A percentile compares a stretch with the other conserved stretches of the same genome.
phyloP scores from a whole-genome alignment of 2,113 vertebrate species.

The Strigops habroptila region DNA sequence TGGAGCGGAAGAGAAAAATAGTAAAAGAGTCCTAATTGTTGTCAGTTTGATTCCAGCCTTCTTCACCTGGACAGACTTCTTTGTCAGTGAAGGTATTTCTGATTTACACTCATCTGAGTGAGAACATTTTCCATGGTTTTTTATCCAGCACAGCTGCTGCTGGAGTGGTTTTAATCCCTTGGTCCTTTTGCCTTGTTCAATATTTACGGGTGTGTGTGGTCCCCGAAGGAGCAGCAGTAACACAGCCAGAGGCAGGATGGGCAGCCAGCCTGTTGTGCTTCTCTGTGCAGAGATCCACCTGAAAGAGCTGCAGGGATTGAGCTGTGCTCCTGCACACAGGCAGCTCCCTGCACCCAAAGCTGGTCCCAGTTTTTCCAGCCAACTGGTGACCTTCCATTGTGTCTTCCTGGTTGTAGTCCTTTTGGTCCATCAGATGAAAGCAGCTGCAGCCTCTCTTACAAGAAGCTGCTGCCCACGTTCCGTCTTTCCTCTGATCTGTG shows the following conservation, averaged over 20 bases:
- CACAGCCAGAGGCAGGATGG: not conserved
- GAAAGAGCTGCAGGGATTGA: not conserved
- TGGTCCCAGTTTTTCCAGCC: not conserved
- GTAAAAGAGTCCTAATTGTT: not conserved
- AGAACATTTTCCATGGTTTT: not conserved
- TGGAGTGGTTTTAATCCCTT: not conserved
- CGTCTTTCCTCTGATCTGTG: not conserved
- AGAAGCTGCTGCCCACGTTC: not conserved
- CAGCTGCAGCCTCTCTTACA: not conserved
- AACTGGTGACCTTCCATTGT: not conserved
- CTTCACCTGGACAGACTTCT: not conserved
- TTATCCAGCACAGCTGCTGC: not conserved
- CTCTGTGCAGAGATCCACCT: not conserved
- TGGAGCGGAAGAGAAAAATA: not conserved
- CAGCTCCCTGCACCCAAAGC: not conserved
- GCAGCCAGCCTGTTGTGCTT: not conserved
- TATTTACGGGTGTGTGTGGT: rapidly evolving
- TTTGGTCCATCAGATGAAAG: not conserved
- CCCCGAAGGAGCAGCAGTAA: not conserved
- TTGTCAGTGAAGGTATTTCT: not conserved
- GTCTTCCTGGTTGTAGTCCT: not conserved
- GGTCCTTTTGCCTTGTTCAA: not conserved
- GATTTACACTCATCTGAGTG: not conserved
- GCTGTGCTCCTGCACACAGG: not conserved
- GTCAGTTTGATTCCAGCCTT: slow-evolving; percentile 8